Evolutionary conservation across 2,113 vertebrate species (phyloP).

Genomic region (Heterocephalus glaber): DNA sequence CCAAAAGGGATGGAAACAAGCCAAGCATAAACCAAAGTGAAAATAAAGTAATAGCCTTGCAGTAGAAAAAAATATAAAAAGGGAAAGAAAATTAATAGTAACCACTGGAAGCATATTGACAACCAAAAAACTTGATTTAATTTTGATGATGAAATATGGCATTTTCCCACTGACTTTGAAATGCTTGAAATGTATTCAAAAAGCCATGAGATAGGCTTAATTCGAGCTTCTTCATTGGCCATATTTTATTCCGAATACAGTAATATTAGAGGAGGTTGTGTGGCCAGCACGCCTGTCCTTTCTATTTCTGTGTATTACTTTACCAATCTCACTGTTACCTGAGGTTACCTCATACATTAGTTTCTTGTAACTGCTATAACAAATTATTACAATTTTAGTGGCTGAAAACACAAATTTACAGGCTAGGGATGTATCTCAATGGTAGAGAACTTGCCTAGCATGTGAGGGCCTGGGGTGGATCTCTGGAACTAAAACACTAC

Average conservation of each 20-base stretch:
- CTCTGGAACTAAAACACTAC: no score
- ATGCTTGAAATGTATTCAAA: background rate
- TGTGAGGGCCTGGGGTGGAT: background rate
- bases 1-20: background rate
- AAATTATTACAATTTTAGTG: background rate
- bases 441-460: background rate
- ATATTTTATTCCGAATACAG: background rate
- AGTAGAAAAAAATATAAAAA: background rate
- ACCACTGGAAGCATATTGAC: background rate
- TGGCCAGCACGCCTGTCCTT: background rate
- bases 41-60: background rate
- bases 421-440: background rate
- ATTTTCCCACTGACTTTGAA: background rate
- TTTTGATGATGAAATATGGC: background rate
- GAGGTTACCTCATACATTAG: background rate
- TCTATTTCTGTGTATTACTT: background rate
- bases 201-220: background rate
- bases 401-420: background rate
- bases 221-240: background rate
- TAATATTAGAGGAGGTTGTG: background rate
- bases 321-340: background rate
- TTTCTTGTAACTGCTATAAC: background rate
- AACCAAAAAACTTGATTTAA: background rate
- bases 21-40: no score
- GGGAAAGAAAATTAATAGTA: background rate